Base-by-base conservation (phyloP, 2,113 vertebrate species). In the Embiotoca jacksoni region DNA sequence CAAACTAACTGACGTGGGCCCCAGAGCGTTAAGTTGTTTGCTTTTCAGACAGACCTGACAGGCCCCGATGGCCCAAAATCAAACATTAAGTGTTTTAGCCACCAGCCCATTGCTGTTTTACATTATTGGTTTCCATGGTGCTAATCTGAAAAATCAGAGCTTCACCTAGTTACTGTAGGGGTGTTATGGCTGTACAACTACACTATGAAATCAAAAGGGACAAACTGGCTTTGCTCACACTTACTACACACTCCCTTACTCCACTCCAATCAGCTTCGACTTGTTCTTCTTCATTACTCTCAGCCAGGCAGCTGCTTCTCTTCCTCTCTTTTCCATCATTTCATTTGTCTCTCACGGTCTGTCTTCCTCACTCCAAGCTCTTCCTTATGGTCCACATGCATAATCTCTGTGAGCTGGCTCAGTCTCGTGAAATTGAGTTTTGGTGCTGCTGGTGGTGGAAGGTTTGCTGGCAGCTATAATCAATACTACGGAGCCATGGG, bases 241-340 rank as follows among this genome's bases (percentile, higher is more conserved):
- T 58, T 54, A 59, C 68, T 33, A 3, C 59, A 76, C 66, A 78
- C 66, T 67, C 73, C 55, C 44, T 23, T 35, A 44, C 78, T 81
- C 75, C 87, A 79, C 80, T 86, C 72, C 79, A 92, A 93, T 92
- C 93, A 93, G 77, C 80, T 72, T 65, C 31, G 36, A 69, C 86
- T 88, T 91, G 89, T 93, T 93, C 83, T 49, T 77, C 68, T 71
- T 82, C 87, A 91, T 91, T 86, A 82, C 57, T 67, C 80, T 85
- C 72, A 64, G 73, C 61, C 73, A 78, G 84, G 78, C 92, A 91
- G 90, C 91, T 91, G 90, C 62, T 89, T 83, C 69, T 81, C 64
- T 50, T 86, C 79, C 65, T 62, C 70, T 55, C 33, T 31, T 35
- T 62, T 49, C 44, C 69, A 53, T 75, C 16, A 13, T 78, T 68